Evolutionary conservation across 1,140 invertebrate genomes (phyloP).

Genomic region (Periplaneta americana): DNA sequence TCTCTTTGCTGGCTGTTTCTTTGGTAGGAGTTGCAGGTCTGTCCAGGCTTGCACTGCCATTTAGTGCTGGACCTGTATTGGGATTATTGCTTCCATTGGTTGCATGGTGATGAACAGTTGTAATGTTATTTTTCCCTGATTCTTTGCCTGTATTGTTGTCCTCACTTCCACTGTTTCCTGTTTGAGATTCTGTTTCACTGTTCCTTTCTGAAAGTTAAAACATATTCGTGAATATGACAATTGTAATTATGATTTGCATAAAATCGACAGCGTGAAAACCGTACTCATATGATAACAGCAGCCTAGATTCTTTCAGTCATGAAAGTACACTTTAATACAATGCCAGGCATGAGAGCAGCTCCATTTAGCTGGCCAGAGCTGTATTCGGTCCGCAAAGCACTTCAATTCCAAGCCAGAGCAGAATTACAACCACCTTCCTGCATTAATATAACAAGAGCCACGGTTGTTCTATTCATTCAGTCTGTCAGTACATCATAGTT

Average conservation of each 20-base stretch:
- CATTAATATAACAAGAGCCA: no score
- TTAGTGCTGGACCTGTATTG: background rate
- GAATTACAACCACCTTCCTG: no score
- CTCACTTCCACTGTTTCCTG: constrained; percentile 59
- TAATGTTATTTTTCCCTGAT: constrained; percentile 11
- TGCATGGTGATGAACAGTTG: constrained; percentile 2
- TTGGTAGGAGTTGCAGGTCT: constrained; percentile 15
- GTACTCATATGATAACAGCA: no score
- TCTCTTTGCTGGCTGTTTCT: constrained; percentile 11
- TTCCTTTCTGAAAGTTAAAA: constrained; percentile 58
- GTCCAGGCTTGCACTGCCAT: constrained; percentile 2
- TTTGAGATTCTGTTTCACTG: constrained; percentile 86
- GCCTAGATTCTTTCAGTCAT: no score
- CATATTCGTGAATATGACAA: constrained; percentile 23
- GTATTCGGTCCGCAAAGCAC: no score
- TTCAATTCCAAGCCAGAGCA: no score
- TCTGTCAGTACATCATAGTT: no score
- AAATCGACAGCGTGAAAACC: no score
- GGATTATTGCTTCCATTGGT: background rate
- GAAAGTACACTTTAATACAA: no score
- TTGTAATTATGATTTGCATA: constrained; percentile 9
- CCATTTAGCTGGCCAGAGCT: no score
- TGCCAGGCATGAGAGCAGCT: no score
- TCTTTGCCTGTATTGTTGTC: constrained; percentile 39
- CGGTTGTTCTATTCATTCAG: no score